A percentile compares a stretch with the other conserved stretches of the same genome.
Conservation (phyloP, 2,888 invertebrate species). For the Cyclophora albipunctata region DNA sequence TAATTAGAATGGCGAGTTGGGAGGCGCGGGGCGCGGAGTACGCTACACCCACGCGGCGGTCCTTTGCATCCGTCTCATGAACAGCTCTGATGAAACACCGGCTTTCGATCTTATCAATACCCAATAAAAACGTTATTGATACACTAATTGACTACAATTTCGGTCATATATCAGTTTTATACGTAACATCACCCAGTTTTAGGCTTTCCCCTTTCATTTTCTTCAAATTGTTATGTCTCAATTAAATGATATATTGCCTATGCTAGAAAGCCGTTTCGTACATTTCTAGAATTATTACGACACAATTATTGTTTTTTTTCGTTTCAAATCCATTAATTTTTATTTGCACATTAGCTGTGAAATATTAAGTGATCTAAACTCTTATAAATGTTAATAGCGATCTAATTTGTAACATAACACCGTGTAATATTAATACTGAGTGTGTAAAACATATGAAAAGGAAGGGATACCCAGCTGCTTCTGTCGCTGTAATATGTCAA, state of each 20-base stretch:
- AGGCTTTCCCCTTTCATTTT: no score
- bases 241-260: no score
- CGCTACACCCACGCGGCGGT: slow-evolving; percentile 57
- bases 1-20: slow-evolving; percentile 71
- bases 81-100: slow-evolving; percentile 48
- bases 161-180: no score
- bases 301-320: no score
- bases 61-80: slow-evolving; percentile 69
- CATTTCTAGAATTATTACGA: no score
- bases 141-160: no score
- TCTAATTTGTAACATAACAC: slow-evolving; percentile 4
- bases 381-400: no score
- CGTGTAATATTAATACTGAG: background rate
- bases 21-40: slow-evolving; percentile 46
- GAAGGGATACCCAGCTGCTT: slow-evolving; percentile 47
- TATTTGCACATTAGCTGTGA: background rate
- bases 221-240: no score
- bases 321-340: slow-evolving; percentile 8
- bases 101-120: slow-evolving; percentile 41
- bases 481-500: slow-evolving; percentile 53
- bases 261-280: no score
- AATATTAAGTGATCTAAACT: no score
- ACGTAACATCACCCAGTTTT: no score
- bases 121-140: slow-evolving; percentile 18
- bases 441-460: slow-evolving; percentile 18